Evolutionary conservation across 2,797 vertebrate species (phyloP), one percentile per base, ranked within the genome.

Genomic region (Luscinia megarhynchos): DNA sequence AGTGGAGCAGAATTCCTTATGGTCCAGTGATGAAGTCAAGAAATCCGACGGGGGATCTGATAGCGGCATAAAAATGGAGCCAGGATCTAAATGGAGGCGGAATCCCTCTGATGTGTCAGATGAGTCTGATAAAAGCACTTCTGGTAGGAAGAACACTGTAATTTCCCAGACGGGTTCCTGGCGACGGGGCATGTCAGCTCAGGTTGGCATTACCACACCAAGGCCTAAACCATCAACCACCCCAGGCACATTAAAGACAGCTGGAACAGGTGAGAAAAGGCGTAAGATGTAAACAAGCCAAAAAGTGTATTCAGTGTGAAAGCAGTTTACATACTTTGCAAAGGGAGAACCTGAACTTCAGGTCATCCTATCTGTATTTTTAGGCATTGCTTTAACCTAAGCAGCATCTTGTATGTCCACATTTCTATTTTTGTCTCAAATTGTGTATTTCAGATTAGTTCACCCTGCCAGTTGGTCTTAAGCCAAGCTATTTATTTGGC

Each of bases 111-210:
- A 99, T 75, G 97, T 99, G 86, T 99, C 99, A 0, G 99, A 99
- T 11, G 99, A 99, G 97, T 99, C 99, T 0, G 99, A 99, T 96
- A 99, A 99, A 94, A 98, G 99, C 87, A 97, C 98, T 9, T 98
- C 98, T 1, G 98, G 98, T 48, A 98, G 98, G 96, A 99, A 98
- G 97, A 98, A 97, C 67, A 93, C 98, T 5, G 98, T 98, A 22
- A 97, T 98, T 97, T 98, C 99, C 3, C 99, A 99, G 97, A 99
- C 99, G 0, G 99, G 99, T 86, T 99, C 99, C 11, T 99, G 99
- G 99, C 98, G 99, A 94, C 97, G 99, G 69, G 99, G 99, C 97
- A 99, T 99, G 99, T 99, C 98, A 1, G 98, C 99, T 50, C 99
- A 99, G 97, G 99, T 99, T 95, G 99, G 99, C 97, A 98, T 99